These are phyloP conservation scores for Apoderus coryli DNA, from an alignment of 2,888 invertebrate genomes.

Conservation along the genomic window DNA sequence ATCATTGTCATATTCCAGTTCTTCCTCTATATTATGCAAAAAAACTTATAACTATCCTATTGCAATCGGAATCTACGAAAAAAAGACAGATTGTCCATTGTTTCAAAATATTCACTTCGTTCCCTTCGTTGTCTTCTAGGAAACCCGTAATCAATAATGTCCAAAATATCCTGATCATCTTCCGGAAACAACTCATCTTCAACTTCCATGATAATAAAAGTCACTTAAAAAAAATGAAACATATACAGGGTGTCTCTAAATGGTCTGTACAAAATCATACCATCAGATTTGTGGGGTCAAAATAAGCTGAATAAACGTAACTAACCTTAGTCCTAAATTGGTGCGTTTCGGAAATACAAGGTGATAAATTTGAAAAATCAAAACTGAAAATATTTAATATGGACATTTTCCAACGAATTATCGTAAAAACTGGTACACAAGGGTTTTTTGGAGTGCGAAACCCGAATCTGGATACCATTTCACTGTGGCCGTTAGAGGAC, in stretches of 20 bases:
- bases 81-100: too few relatives aligned
- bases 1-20: too few relatives aligned
- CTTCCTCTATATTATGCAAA: too few relatives aligned
- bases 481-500: conserved; percentile 3
- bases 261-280: conserved; percentile 1
- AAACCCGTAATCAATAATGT: too few relatives aligned
- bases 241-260: conserved; percentile 1
- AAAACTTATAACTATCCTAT: too few relatives aligned
- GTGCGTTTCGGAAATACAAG: background rate
- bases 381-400: background rate
- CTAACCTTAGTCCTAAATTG: background rate
- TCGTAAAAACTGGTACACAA: conserved; percentile 1
- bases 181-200: too few relatives aligned
- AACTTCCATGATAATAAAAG: too few relatives aligned
- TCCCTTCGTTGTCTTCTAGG: too few relatives aligned
- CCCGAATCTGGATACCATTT: conserved; percentile 2
- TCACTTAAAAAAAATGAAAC: too few relatives aligned
- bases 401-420: conserved; percentile 1
- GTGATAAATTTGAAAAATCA: background rate
- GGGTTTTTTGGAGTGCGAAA: conserved; percentile 2
- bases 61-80: too few relatives aligned
- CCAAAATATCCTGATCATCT: too few relatives aligned
- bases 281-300: conserved; percentile 1
- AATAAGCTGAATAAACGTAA: background rate
- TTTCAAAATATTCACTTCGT: too few relatives aligned